These are phyloP conservation scores for Hesperophylax magnus DNA, from an alignment of 1,140 invertebrate species.

Conservation along the genomic window DNA sequence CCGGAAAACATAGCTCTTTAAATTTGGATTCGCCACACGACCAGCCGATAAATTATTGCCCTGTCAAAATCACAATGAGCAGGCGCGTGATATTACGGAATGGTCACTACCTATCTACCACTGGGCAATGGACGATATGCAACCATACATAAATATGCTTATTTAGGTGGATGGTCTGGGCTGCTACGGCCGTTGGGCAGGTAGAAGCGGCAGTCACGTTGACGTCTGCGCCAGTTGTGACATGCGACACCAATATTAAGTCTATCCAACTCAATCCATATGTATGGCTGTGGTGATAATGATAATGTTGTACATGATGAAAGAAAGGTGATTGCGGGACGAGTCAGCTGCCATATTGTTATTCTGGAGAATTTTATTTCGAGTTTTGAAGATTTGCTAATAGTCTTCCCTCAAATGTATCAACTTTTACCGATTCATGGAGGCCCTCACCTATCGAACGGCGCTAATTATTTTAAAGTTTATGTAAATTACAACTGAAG, in stretches of 20 bases:
- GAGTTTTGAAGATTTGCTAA: too few species aligned
- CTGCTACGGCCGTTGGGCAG: neutral
- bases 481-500: too few species aligned
- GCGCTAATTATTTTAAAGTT: too few species aligned
- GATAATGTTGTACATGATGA: slow-evolving; percentile 2
- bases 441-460: too few species aligned
- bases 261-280: neutral
- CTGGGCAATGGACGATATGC: neutral
- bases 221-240: slow-evolving; percentile 3
- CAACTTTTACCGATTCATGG: too few species aligned
- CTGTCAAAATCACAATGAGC: slow-evolving; percentile 4
- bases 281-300: neutral
- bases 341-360: neutral
- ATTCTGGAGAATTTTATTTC: too few species aligned
- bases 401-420: too few species aligned
- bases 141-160: neutral
- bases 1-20: neutral
- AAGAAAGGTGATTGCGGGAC: neutral
- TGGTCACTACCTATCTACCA: neutral
- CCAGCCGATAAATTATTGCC: neutral
- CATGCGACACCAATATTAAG: slow-evolving; percentile 36
- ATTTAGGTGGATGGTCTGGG: neutral
- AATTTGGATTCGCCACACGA: neutral
- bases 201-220: slow-evolving; percentile 16
- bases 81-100: neutral